Conservation (phyloP, 2,113 vertebrate species). For the Tiliqua scincoides region DNA sequence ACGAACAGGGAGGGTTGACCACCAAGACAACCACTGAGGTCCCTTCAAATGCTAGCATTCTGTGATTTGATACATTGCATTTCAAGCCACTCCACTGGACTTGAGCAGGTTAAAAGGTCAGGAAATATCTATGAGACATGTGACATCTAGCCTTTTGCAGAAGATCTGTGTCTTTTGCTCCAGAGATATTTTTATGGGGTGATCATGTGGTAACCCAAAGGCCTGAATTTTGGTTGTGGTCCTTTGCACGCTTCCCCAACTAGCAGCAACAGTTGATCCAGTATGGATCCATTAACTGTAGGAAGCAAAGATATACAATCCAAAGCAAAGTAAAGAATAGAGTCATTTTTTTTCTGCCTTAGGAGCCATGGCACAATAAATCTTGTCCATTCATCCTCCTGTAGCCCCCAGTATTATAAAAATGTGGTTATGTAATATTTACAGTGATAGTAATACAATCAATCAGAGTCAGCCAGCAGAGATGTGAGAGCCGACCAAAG, state of each 20-base stretch:
- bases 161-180: not conserved
- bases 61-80: not conserved
- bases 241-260: not conserved
- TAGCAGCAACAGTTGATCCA: not conserved
- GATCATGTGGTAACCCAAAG: not conserved
- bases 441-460: slow-evolving; percentile 74
- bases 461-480: slow-evolving; percentile 66
- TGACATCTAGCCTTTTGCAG: not conserved
- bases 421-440: slow-evolving; percentile 70
- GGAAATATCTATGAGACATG: not conserved
- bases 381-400: slow-evolving; percentile 51
- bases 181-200: not conserved
- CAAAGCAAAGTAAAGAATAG: not conserved
- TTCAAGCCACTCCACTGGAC: not conserved
- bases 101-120: not conserved
- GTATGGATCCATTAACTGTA: not conserved
- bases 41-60: too few relatives aligned
- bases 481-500: slow-evolving; percentile 54
- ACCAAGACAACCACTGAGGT: too few relatives aligned
- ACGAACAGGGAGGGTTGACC: too few relatives aligned
- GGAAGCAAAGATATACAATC: not conserved
- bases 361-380: slow-evolving; percentile 57
- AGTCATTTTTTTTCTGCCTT: slow-evolving; percentile 46
- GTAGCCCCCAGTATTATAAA: slow-evolving; percentile 45
- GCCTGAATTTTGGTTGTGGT: not conserved